These are phyloP conservation scores for Crotalus helleri DNA, from an alignment of 2,113 vertebrate genomes.

Conservation along the genomic window DNA sequence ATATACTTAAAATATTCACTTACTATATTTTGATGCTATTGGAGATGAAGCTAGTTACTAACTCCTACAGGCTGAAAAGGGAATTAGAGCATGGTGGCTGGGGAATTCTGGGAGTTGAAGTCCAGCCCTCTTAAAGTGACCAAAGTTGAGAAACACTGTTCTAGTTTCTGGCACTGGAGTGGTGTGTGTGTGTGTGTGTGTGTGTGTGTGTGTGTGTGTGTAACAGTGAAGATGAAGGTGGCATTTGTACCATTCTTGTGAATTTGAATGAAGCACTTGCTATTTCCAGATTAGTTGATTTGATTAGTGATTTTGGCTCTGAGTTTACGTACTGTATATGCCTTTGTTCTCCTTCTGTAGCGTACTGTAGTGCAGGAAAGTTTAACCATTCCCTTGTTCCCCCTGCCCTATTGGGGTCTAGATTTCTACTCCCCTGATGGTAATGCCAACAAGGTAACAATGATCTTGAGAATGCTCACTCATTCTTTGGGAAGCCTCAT, in stretches of 20 bases:
- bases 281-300: background rate
- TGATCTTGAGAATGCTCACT: background rate
- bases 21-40: background rate
- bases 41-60: background rate
- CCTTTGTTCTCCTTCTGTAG: background rate
- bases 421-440: background rate
- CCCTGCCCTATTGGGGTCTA: background rate
- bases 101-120: no score
- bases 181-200: no score
- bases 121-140: background rate
- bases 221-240: background rate
- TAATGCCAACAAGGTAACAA: background rate
- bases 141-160: background rate
- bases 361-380: background rate
- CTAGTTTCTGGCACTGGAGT: no score
- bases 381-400: background rate
- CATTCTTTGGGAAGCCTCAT: background rate
- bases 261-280: background rate
- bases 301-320: background rate
- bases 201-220: no score
- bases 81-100: background rate
- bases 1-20: background rate
- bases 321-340: background rate
- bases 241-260: background rate
- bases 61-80: background rate